Percentiles rank a stretch among this genome's conserved stretches.
Conservation (phyloP, 53 echinoderm and acorn worm genomes). For the Echinometra lucunter region DNA sequence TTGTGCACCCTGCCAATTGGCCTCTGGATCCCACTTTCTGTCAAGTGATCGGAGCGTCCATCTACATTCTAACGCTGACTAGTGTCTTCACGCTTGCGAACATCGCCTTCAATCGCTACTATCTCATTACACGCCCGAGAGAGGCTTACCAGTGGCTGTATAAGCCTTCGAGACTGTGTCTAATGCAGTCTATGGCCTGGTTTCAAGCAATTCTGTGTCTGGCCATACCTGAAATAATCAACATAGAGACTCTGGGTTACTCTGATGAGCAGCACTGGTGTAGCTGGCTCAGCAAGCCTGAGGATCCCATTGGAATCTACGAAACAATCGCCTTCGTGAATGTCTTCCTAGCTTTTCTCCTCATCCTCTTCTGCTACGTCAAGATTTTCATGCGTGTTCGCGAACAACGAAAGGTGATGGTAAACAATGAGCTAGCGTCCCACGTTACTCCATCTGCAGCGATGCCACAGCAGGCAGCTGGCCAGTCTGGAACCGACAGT, state of each 20-base stretch:
- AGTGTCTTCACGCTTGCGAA: constrained; percentile 54
- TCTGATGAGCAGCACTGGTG: constrained; percentile 59
- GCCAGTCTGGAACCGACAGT: not conserved
- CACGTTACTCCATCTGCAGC: too few relatives aligned
- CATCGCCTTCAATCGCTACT: constrained; percentile 66
- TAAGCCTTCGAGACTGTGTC: constrained; percentile 18
- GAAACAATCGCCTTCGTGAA: constrained; percentile 57
- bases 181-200: constrained; percentile 44
- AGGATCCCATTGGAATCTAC: constrained; percentile 54
- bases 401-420: constrained; percentile 42
- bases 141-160: constrained; percentile 56
- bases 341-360: constrained; percentile 53
- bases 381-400: constrained; percentile 63
- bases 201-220: constrained; percentile 46
- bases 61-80: constrained; percentile 47
- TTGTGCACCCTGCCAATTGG: constrained; percentile 47
- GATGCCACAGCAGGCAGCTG: not conserved
- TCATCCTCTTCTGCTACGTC: constrained; percentile 56
- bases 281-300: constrained; percentile 55
- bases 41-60: constrained; percentile 38
- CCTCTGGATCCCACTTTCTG: constrained; percentile 45
- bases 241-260: constrained; percentile 60
- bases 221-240: constrained; percentile 56
- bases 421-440: not conserved
- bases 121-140: constrained; percentile 55